A percentile compares a stretch with the other conserved stretches of the same genome.
Conservation (phyloP, 64 coral and sea anemone genomes). For the Acropora tenuis region DNA sequence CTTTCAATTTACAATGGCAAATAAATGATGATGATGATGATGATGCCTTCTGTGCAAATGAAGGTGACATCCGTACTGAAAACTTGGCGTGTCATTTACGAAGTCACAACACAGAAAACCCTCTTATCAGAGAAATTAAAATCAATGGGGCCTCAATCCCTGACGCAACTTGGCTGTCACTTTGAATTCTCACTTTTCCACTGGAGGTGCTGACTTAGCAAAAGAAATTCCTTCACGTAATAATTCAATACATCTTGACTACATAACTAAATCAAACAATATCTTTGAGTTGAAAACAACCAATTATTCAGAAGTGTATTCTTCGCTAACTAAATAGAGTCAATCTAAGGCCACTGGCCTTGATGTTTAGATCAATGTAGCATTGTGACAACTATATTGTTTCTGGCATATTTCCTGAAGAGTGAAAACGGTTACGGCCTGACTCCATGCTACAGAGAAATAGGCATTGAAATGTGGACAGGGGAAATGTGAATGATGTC, state of each 20-base stretch:
- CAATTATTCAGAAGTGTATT: background rate
- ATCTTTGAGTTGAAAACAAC: conserved; percentile 39
- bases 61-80: conserved; percentile 43
- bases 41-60: background rate
- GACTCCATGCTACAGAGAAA: too few species aligned
- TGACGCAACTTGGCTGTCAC: conserved; percentile 33
- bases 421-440: too few species aligned
- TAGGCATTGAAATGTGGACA: too few species aligned
- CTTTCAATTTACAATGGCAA: too few species aligned
- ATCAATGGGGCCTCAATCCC: conserved; percentile 12
- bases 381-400: too few species aligned
- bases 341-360: conserved; percentile 24
- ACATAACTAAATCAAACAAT: conserved; percentile 30
- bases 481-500: too few species aligned
- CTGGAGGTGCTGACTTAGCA: conserved; percentile 49
- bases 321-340: conserved; percentile 14
- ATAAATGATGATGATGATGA: background rate
- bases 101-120: conserved; percentile 45
- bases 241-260: conserved; percentile 22
- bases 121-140: conserved; percentile 44
- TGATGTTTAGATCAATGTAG: too few species aligned
- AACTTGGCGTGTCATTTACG: conserved; percentile 48
- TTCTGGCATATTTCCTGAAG: too few species aligned
- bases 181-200: conserved; percentile 62
- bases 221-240: conserved; percentile 45